Evolutionary conservation across 2,888 invertebrate species (phyloP), one percentile per base, ranked within the genome.

Genomic region (Lepidocyrtinus sp.): DNA sequence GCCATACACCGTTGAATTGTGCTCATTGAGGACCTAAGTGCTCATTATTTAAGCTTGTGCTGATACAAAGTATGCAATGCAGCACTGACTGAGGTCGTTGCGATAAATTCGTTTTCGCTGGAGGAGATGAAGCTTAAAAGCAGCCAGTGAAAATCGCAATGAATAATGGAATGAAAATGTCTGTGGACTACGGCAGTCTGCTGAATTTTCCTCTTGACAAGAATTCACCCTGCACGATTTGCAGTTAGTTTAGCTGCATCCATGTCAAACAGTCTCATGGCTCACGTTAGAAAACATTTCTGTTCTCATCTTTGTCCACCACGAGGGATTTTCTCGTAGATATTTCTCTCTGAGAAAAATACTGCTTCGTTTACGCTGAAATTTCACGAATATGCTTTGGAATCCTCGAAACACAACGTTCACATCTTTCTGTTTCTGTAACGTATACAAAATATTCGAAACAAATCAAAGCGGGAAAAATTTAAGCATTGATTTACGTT

Each of bases 131-230:
- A 50, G 50, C 50, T 15, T 15, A 50, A 50, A 50, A 50, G 50
- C 50, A 50, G 50, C 50, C 17, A 2, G 50, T 50, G 50, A 50
- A 50, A 50, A 50, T 50, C 50, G 50, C 50, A 36, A 50, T 50
- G 50, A 50, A 50, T 50, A 50, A 50, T 50, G 50, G 50, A 50
- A 50, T 2, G 50, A 50, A 12, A 36, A 12, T 36, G 5, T 36
- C n/a, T 36, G 12, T 36, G 12, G 50, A 50, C 2, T 50, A 7
- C 50, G 17, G 5, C 5, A 50, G 50, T 36, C 5, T 36, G 36
- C 50, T 50, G 50, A 50, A 50, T 50, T 50, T 50, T 50, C 17
- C 50, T 12, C 36, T 36, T 5, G 36, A 36, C 36, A 7, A 36
- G 36, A 36, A n/a, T 50, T 50, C 15, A 50, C 50, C 12, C 12